Conservation (phyloP, 2,888 invertebrate species). For the Scelioninae gen. 1 region DNA sequence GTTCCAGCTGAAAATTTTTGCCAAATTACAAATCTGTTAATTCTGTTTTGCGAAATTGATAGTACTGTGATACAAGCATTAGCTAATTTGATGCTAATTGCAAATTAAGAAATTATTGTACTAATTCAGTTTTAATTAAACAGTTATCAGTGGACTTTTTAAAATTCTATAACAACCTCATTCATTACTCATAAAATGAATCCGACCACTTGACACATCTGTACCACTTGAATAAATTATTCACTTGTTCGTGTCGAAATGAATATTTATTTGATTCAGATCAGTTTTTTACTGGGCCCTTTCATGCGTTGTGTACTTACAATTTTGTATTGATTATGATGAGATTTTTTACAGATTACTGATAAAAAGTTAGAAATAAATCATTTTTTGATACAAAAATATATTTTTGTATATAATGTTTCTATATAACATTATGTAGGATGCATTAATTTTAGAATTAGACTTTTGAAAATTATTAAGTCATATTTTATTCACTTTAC, state of each 20-base stretch:
- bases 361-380: no score
- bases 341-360: no score
- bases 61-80: neutral
- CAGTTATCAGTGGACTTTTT: constrained; percentile 27
- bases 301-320: neutral
- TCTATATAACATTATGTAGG: no score
- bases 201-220: constrained; percentile 40
- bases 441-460: no score
- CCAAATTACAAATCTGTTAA: constrained; percentile 4
- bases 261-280: constrained; percentile 35
- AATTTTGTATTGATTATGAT: no score
- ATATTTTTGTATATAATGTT: no score
- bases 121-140: constrained; percentile 23
- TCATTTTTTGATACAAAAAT: no score
- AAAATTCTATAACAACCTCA: constrained; percentile 33
- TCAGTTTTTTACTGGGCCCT: constrained; percentile 18
- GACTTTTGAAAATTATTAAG: no score
- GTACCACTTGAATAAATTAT: constrained; percentile 42
- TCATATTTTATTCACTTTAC: neutral
- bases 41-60: neutral
- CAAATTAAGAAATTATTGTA: constrained; percentile 23
- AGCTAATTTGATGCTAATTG: constrained; percentile 15
- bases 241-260: constrained; percentile 28
- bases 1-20: no score
- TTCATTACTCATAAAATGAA: constrained; percentile 42